Percentiles rank a stretch among this genome's conserved stretches.
These are phyloP conservation scores for Tapirus terrestris DNA, from an alignment of 2,113 vertebrate genomes.

Conservation along the genomic window DNA sequence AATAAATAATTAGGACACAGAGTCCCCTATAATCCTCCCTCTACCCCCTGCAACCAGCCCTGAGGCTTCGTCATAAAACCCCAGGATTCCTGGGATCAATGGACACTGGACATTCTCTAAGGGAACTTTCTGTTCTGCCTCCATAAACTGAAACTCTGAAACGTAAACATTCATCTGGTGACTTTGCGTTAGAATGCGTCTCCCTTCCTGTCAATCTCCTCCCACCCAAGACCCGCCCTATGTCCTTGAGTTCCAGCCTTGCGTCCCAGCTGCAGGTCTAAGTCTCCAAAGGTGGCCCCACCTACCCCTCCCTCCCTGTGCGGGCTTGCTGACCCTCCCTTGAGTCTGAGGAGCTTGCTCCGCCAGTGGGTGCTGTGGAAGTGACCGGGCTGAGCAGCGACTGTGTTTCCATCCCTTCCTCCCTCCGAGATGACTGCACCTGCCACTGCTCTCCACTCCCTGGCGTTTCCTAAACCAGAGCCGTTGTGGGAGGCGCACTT, in stretches of 20 bases:
- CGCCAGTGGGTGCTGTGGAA: rapidly evolving
- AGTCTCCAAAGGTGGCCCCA: background rate
- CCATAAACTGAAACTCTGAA: background rate
- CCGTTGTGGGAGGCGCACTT: background rate
- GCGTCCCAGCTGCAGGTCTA: background rate
- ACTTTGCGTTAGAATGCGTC: background rate
- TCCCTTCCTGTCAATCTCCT: background rate
- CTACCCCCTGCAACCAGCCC: no score
- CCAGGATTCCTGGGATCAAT: background rate
- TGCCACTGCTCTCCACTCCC: background rate
- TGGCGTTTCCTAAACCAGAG: rapidly evolving
- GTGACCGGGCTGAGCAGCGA: background rate
- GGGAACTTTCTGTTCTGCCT: no score
- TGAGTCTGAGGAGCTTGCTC: rapidly evolving
- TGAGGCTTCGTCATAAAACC: rapidly evolving
- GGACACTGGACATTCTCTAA: rapidly evolving
- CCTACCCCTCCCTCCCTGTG: no score
- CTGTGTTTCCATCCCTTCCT: rapidly evolving
- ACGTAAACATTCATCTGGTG: background rate
- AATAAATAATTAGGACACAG: background rate
- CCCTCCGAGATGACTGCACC: rapidly evolving
- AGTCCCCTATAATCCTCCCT: no score
- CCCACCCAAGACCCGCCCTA: rapidly evolving
- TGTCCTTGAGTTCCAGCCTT: background rate
- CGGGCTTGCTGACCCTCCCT: no score